Conservation (phyloP, 2,888 invertebrate species). For the Drosophila infuscata region DNA sequence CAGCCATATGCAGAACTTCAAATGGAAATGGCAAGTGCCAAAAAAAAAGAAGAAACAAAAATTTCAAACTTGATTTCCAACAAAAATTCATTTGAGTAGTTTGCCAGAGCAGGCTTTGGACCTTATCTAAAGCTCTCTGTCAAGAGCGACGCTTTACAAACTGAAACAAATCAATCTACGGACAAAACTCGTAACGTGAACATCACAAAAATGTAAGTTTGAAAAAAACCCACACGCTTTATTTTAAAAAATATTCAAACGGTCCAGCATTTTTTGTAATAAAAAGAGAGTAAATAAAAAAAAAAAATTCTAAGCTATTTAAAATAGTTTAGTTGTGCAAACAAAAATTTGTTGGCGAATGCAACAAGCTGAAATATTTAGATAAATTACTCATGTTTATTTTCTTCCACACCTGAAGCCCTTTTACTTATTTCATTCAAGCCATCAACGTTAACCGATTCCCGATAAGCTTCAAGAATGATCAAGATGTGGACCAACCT, state of each 20-base stretch:
- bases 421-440: constrained; percentile 17
- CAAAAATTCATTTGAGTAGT: constrained; percentile 38
- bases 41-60: constrained; percentile 24
- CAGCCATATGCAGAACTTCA: constrained; percentile 35
- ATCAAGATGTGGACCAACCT: constrained; percentile 16
- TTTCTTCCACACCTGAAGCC: constrained; percentile 13
- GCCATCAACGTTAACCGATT: constrained; percentile 19
- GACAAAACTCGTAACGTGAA: constrained; percentile 54
- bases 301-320: neutral
- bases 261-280: too few species aligned
- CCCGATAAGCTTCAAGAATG: constrained; percentile 28
- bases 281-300: neutral
- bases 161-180: constrained; percentile 51
- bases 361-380: neutral
- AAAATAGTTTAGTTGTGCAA: neutral
- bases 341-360: neutral
- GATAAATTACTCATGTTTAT: neutral
- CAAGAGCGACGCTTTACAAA: constrained; percentile 37
- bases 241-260: too few species aligned
- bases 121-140: constrained; percentile 23
- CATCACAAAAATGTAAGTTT: constrained; percentile 64
- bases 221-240: neutral
- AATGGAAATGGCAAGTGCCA: constrained; percentile 40
- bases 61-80: constrained; percentile 36
- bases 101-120: constrained; percentile 55